A percentile compares a stretch with the other conserved stretches of the same genome.
Conservation (phyloP, 2,888 invertebrate genomes). For the Drosophila pegasa region DNA sequence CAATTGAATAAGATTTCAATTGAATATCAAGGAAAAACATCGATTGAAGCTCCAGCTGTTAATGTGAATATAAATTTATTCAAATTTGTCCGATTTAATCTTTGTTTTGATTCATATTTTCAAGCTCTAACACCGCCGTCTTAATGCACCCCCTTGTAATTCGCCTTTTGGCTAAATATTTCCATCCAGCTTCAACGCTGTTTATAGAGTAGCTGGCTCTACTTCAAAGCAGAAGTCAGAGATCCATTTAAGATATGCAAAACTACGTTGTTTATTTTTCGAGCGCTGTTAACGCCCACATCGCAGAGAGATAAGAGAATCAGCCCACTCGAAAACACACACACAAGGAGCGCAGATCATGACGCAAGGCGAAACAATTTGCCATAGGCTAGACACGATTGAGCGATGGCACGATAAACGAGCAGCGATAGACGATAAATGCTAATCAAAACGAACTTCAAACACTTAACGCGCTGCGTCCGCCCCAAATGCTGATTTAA, state of each 20-base stretch:
- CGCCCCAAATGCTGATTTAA: conserved; percentile 73
- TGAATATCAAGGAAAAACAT: no score
- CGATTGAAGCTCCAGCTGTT: no score
- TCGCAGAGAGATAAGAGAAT: conserved; percentile 26
- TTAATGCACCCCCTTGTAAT: background rate
- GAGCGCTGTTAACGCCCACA: conserved; percentile 47
- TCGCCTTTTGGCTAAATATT: background rate
- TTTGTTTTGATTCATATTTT: background rate
- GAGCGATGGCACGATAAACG: conserved; percentile 44
- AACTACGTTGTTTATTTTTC: conserved; percentile 30
- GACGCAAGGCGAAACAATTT: conserved; percentile 4
- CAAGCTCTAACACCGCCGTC: background rate
- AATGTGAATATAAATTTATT: no score
- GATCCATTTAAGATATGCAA: conserved; percentile 69
- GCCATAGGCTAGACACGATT: conserved; percentile 39
- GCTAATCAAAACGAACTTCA: conserved; percentile 69
- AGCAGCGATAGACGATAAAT: conserved; percentile 53
- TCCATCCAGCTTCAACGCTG: background rate
- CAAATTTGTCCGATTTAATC: no score
- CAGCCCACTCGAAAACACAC: conserved; percentile 4
- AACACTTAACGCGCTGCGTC: conserved; percentile 58
- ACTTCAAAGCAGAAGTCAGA: conserved; percentile 44
- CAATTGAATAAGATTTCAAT: no score
- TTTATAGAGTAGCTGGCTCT: background rate
- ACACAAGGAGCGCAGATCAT: conserved; percentile 10